Base-by-base conservation (phyloP, 2,888 invertebrate species). In the Rhogogaster chlorosoma region DNA sequence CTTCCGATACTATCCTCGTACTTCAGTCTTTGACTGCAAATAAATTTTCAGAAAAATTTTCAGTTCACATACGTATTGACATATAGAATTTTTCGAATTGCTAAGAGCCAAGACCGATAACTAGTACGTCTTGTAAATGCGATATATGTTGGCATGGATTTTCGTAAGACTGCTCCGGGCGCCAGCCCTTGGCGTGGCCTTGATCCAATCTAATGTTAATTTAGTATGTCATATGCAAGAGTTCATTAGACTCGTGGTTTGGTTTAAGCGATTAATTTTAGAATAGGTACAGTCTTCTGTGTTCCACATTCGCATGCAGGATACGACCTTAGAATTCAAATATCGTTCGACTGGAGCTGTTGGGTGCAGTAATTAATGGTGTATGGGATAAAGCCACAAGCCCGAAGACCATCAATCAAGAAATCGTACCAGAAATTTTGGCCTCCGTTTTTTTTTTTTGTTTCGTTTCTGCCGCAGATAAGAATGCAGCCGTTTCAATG, bases 161-260 rank as follows among this genome's bases (percentile, higher is more conserved):
- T 75, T 45, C 75, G 45, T 45, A 38, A 75, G 42, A 22, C 36
- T 22, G 45, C 75, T 75, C 36, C 26, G 12, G 45, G 45, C 45
- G 22, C 10, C 32, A 78, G 49, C 36, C 53, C 78, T 53, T 78
- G 75, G 75, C 42, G n/a, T 53, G 78, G 53, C 78, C 53, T 53
- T 78, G 78, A 78, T 53, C 53, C 53, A 78, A 53, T 78, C 53
- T 32, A 45, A 53, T 78, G 53, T 18, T 53, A 53, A 78, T 78
- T 53, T 29, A 22, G 77, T 45, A n/a, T 75, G 38, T 12, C 38
- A 26, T 45, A 75, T 26, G 75, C 45, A 78, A 49, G 32, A 32
- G 78, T 78, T 78, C 49, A 78, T 78, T 53, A 53, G 29, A 78
- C 78, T 18, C n/a, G 29, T 49, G 26, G n/a, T 53, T 70, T 70